Evolutionary conservation across 2,888 invertebrate genomes (phyloP).

Genomic region (Drosophila kuntzei): DNA sequence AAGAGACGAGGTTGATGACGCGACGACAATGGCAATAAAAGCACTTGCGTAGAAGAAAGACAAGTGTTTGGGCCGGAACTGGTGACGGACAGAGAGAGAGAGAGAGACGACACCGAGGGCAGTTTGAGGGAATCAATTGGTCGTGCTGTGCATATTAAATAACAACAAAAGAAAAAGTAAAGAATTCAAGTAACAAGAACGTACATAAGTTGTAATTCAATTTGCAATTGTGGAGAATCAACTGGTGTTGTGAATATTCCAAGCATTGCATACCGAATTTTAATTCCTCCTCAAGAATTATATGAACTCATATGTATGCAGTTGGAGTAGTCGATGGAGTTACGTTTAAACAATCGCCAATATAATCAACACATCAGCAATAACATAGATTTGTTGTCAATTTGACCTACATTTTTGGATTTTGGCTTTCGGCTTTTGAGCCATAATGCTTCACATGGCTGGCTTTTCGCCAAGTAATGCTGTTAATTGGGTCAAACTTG

Average conservation of each 20-base stretch:
- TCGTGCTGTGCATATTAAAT: constrained; percentile 71
- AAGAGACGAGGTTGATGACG: constrained; percentile 43
- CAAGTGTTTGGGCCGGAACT: constrained; percentile 2
- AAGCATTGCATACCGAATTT: constrained; percentile 39
- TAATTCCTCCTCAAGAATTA: not conserved
- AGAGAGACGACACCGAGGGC: not conserved
- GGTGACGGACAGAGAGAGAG: not conserved
- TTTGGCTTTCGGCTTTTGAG: constrained; percentile 36
- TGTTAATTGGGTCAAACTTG: constrained; percentile 50
- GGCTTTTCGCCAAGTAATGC: constrained; percentile 44
- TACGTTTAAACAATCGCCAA: not conserved
- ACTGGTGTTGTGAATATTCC: constrained; percentile 46
- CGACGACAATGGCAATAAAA: constrained; percentile 57
- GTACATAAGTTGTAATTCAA: constrained; percentile 54
- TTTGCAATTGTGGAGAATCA: constrained; percentile 50
- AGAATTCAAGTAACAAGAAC: constrained; percentile 21
- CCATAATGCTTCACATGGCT: constrained; percentile 50
- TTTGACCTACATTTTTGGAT: constrained; percentile 47
- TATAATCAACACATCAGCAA: constrained; percentile 59
- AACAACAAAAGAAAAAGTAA: constrained; percentile 45
- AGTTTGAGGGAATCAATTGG: constrained; percentile 35
- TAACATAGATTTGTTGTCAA: constrained; percentile 36
- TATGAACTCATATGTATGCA: constrained; percentile 17
- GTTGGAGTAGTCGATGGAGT: not conserved
- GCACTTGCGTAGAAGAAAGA: constrained; percentile 32